Evolutionary conservation across 1,140 invertebrate species (phyloP).

Genomic region (Magallana gigas): DNA sequence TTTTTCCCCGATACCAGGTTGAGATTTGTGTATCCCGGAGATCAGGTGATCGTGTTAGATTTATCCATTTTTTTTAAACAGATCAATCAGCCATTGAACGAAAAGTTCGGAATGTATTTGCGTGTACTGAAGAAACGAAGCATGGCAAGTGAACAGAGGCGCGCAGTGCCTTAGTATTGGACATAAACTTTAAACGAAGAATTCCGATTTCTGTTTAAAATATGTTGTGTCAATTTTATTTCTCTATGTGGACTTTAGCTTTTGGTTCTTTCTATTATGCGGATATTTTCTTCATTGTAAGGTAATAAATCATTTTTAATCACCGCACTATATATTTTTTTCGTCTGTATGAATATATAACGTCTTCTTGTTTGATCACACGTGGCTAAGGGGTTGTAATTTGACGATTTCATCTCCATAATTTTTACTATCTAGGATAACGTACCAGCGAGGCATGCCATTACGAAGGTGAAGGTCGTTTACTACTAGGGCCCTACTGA

Average conservation of each 20-base stretch:
- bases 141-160: neutral
- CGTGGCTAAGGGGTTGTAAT: neutral
- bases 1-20: constrained; percentile 15
- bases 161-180: neutral
- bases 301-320: constrained; percentile 27
- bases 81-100: neutral
- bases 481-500: neutral
- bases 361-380: neutral
- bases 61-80: neutral
- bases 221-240: neutral
- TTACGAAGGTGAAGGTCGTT: neutral
- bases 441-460: neutral
- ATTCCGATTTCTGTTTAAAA: neutral
- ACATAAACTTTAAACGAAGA: neutral
- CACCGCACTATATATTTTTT: neutral
- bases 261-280: neutral
- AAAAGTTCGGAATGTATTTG: neutral
- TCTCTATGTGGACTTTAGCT: neutral
- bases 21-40: neutral
- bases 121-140: neutral
- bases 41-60: neutral
- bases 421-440: neutral
- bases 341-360: neutral
- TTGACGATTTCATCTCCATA: constrained; percentile 8
- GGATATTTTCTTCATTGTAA: constrained; percentile 34